These are phyloP conservation scores for Dryadula phaetusa DNA, from an alignment of 2,888 invertebrate genomes.

Conservation along the genomic window DNA sequence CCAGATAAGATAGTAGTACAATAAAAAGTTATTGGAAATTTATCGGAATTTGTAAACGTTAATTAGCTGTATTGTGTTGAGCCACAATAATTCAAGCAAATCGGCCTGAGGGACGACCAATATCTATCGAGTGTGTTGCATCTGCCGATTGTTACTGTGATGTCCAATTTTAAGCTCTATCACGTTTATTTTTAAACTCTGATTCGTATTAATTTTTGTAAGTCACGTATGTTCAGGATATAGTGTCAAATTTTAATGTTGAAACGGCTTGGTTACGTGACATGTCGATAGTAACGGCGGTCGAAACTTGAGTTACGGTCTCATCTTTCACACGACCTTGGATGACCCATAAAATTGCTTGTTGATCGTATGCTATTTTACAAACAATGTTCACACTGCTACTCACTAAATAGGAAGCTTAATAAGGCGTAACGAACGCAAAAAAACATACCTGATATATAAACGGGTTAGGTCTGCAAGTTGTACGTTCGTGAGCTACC, in stretches of 20 bases:
- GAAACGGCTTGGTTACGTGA: constrained; percentile 71
- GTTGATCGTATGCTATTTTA: constrained; percentile 37
- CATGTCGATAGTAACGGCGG: constrained; percentile 59
- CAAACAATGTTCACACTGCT: constrained; percentile 24
- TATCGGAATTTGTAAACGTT: constrained; percentile 61
- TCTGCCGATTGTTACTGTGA: constrained; percentile 59
- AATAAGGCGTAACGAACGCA: neutral
- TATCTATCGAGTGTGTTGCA: constrained; percentile 62
- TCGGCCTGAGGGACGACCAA: constrained; percentile 55
- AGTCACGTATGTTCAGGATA: constrained; percentile 58
- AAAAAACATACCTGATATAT: constrained; percentile 34
- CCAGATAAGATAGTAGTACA: constrained; percentile 52
- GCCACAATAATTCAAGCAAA: constrained; percentile 59
- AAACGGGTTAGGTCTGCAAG: constrained; percentile 16
- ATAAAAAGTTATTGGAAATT: constrained; percentile 58
- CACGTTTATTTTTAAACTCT: constrained; percentile 50
- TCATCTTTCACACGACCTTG: constrained; percentile 73
- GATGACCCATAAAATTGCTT: constrained; percentile 55
- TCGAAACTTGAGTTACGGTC: constrained; percentile 62
- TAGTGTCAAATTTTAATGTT: constrained; percentile 79
- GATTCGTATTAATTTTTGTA: constrained; percentile 54
- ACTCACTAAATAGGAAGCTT: neutral
- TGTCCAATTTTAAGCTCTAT: constrained; percentile 59
- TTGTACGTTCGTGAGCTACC: constrained; percentile 31
- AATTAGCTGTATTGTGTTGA: constrained; percentile 79